Evolutionary conservation across 2,888 invertebrate species (phyloP).

Genomic region (Cosmorhoe ocellata): DNA sequence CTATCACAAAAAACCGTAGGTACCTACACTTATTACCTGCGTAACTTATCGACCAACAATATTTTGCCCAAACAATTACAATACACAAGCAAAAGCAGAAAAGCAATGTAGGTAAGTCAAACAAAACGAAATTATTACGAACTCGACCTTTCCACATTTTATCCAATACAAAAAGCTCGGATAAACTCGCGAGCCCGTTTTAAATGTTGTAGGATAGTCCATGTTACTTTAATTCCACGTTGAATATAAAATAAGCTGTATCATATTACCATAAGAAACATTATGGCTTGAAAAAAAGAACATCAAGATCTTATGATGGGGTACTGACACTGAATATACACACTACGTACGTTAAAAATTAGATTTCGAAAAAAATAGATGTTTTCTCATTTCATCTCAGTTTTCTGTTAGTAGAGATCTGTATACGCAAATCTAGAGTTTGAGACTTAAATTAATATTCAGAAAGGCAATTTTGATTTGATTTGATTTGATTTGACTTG

Average conservation of each 20-base stretch:
- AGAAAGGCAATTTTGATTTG: too few species aligned
- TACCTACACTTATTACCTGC: neutral
- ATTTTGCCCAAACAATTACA: conserved; percentile 18
- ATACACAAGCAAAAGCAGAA: conserved; percentile 19
- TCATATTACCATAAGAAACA: neutral
- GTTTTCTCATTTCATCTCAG: too few species aligned
- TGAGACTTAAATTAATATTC: too few species aligned
- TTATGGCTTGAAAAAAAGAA: too few species aligned
- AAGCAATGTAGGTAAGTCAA: conserved; percentile 24
- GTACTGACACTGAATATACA: too few species aligned
- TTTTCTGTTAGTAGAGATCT: too few species aligned
- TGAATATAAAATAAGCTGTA: neutral
- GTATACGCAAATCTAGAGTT: too few species aligned
- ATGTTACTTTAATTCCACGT: neutral
- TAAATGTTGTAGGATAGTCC: conserved; percentile 8
- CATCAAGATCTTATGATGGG: too few species aligned
- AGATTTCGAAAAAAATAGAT: too few species aligned
- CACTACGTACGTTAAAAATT: too few species aligned
- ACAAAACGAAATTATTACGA: conserved; percentile 24
- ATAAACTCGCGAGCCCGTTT: conserved; percentile 21
- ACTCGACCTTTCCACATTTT: conserved; percentile 26
- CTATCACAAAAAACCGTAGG: too few species aligned
- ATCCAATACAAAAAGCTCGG: conserved; percentile 26
- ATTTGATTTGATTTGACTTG: too few species aligned
- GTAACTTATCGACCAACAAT: conserved; percentile 9